These are phyloP conservation scores for Oryzias dopingdopingensis DNA, from an alignment of 2,797 vertebrate genomes.

Conservation along the genomic window DNA sequence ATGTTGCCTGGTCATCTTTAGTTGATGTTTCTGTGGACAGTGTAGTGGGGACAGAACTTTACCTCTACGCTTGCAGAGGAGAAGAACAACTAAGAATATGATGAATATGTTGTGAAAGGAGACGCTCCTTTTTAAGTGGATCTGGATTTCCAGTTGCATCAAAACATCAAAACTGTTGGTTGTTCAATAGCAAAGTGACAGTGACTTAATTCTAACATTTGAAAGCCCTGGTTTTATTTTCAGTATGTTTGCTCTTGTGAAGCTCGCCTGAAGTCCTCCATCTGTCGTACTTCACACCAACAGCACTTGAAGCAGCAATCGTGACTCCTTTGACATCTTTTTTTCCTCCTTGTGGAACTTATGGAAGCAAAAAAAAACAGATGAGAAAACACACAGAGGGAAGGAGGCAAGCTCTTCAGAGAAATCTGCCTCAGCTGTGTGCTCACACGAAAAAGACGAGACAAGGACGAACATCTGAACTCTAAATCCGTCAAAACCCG, in stretches of 20 bases:
- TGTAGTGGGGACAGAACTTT: no score
- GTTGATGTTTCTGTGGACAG: no score
- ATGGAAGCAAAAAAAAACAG: slow-evolving; percentile 11
- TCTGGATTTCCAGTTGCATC: no score
- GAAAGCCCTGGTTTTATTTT: no score
- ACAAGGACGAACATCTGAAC: slow-evolving; percentile 46
- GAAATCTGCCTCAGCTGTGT: slow-evolving; percentile 33
- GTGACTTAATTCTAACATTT: no score
- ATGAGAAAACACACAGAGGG: slow-evolving; percentile 18
- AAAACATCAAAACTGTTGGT: no score
- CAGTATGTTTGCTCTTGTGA: slow-evolving; percentile 38
- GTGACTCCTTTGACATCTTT: slow-evolving; percentile 43
- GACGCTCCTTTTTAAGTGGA: no score
- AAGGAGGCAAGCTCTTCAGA: slow-evolving; percentile 15
- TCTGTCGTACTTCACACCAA: slow-evolving; percentile 54
- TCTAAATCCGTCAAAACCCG: slow-evolving; percentile 28
- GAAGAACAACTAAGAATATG: no score
- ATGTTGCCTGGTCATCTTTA: no score
- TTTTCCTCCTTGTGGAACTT: slow-evolving; percentile 25
- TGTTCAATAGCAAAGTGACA: no score
- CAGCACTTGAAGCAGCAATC: slow-evolving; percentile 45
- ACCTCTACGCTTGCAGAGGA: no score
- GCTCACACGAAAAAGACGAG: slow-evolving; percentile 31
- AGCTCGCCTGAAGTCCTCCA: slow-evolving; percentile 43
- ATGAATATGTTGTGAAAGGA: no score